Percentiles rank a stretch among this genome's conserved stretches.
phyloP scores from a whole-genome alignment of 2,113 vertebrate genomes.

The Lonchura striata region DNA sequence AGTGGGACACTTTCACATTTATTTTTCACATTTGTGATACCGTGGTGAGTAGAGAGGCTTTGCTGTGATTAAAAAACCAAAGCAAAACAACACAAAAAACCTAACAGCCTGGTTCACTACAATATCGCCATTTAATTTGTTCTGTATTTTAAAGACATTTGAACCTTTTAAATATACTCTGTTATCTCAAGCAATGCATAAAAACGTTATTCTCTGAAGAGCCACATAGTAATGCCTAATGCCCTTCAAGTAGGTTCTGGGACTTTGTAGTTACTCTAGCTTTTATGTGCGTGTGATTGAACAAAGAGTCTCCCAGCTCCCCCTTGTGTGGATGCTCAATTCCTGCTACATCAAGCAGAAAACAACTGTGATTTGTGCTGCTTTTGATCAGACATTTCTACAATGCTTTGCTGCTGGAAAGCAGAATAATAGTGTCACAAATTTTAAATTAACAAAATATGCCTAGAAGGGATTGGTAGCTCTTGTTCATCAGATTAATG shows the following conservation, averaged over 20 bases:
- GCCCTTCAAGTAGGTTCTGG: background rate
- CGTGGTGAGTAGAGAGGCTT: background rate
- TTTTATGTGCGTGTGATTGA: background rate
- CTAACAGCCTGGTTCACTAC: background rate
- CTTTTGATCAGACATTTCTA: conserved; percentile 51
- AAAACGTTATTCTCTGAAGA: background rate
- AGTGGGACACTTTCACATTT: background rate
- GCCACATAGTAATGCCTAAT: background rate
- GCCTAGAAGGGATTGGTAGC: conserved; percentile 37
- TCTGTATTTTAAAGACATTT: conserved; percentile 1
- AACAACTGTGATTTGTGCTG: conserved; percentile 24
- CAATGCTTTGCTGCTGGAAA: conserved; percentile 49
- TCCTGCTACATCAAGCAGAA: conserved; percentile 46
- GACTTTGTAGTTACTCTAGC: background rate
- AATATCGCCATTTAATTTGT: background rate
- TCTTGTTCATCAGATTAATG: conserved; percentile 60
- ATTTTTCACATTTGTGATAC: background rate
- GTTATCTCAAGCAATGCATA: background rate
- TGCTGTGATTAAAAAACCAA: background rate
- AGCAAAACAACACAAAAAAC: background rate
- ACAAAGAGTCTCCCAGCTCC: conserved; percentile 52
- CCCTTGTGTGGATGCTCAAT: conserved; percentile 42
- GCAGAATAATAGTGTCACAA: conserved; percentile 48
- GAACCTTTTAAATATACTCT: background rate
- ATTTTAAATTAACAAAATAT: conserved; percentile 68